Conservation (phyloP, 2,113 vertebrate species). For the Opisthocomus hoazin region DNA sequence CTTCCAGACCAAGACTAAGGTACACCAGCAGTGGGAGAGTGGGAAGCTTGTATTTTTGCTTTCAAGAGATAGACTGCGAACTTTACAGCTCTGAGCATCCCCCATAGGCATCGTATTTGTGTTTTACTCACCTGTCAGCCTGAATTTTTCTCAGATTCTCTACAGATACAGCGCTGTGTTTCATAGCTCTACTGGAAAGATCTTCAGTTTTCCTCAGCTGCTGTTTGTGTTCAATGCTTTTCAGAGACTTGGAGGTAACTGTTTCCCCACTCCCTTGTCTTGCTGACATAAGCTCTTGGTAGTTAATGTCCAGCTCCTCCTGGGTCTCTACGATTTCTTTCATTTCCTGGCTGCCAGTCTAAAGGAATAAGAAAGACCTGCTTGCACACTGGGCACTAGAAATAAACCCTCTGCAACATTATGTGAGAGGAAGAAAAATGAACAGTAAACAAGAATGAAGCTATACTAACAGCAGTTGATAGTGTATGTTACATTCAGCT, state of each 20-base stretch:
- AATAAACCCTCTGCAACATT: not conserved
- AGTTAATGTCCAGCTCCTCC: not conserved
- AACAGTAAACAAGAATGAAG: not conserved
- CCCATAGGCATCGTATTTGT: not conserved
- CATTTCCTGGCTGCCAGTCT: conserved; percentile 56
- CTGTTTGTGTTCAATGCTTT: not conserved
- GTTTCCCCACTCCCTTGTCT: not conserved
- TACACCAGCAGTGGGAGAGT: not conserved
- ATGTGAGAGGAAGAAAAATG: not conserved
- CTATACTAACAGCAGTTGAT: not conserved
- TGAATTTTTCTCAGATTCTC: conserved; percentile 74
- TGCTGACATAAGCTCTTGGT: not conserved
- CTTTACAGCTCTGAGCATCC: not conserved
- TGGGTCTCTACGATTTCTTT: not conserved
- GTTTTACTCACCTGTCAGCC: conserved; percentile 70
- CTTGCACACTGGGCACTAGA: not conserved
- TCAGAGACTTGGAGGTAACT: not conserved
- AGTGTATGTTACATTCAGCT: not conserved
- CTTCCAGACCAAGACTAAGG: not conserved
- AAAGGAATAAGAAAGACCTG: not conserved
- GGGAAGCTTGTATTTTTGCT: not conserved
- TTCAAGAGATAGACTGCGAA: not conserved
- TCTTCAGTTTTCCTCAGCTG: not conserved
- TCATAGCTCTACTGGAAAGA: conserved; percentile 17
- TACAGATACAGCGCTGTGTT: conserved; percentile 20